Evolutionary conservation across 2,113 vertebrate genomes (phyloP).

Genomic region (Ploceus nigricollis): DNA sequence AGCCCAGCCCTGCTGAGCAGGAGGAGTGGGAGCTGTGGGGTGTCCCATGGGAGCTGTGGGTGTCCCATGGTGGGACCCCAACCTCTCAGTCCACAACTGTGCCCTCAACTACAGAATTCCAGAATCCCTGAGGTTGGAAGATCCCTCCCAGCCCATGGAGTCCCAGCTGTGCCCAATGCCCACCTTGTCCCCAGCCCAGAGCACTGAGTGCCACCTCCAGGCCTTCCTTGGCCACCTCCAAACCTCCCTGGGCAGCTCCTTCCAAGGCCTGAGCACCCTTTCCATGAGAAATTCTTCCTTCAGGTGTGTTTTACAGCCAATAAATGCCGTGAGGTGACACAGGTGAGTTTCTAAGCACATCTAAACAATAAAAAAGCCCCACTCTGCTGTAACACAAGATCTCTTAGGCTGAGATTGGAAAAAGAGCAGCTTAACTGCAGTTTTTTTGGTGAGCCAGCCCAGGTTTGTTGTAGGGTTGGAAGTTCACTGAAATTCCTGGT

Average conservation of each 20-base stretch:
- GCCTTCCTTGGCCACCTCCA: not conserved
- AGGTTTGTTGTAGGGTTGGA: not conserved
- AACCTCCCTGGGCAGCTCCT: not conserved
- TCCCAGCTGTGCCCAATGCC: not conserved
- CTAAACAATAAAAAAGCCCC: not conserved
- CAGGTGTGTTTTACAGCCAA: not conserved
- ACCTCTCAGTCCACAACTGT: not conserved
- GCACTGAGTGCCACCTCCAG: not conserved
- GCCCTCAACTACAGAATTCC: not conserved
- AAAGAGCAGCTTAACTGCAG: not conserved
- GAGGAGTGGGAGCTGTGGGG: not conserved
- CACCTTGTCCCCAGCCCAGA: not conserved
- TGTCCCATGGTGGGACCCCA: not conserved
- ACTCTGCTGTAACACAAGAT: not conserved
- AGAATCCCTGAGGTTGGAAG: accelerated
- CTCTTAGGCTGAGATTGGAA: not conserved
- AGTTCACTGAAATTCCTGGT: not conserved
- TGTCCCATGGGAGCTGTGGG: accelerated
- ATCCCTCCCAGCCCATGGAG: accelerated
- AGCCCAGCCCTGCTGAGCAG: too few species aligned
- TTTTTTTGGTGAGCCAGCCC: not conserved
- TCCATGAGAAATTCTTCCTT: not conserved
- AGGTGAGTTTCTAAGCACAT: not conserved
- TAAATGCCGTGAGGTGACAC: not conserved
- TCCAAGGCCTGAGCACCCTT: not conserved